These are phyloP conservation scores for Rhagophthalmus giganteus DNA, from an alignment of 2,888 invertebrate species.

Conservation along the genomic window DNA sequence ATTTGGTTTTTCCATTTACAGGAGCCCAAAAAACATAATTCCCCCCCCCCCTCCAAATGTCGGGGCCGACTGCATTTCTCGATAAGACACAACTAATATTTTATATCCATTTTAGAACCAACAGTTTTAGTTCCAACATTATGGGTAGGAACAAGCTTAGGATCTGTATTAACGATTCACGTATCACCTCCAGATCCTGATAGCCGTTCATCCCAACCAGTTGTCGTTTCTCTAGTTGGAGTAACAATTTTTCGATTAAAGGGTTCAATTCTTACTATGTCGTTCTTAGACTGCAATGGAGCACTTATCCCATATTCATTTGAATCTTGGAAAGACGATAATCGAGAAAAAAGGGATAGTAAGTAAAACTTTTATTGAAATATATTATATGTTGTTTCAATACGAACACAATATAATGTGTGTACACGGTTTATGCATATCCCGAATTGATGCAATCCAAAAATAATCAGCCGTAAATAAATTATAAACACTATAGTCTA, in stretches of 20 bases:
- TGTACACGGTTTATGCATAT: too few relatives aligned
- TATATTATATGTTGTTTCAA: neutral
- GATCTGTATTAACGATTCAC: conserved; percentile 92
- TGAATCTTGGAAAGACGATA: conserved; percentile 92
- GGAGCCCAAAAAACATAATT: too few relatives aligned
- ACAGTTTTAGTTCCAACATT: conserved; percentile 82
- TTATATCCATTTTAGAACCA: too few relatives aligned
- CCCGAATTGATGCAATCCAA: too few relatives aligned
- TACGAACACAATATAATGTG: too few relatives aligned
- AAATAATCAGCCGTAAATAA: too few relatives aligned
- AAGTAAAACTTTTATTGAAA: conserved; percentile 9
- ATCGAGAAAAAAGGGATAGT: conserved; percentile 59
- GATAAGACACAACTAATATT: too few relatives aligned
- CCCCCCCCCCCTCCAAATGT: too few relatives aligned
- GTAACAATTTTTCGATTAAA: conserved; percentile 96
- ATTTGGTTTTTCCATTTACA: too few relatives aligned
- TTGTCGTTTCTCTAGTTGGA: conserved; percentile 89
- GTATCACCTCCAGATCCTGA: conserved; percentile 82
- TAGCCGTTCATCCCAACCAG: conserved; percentile 80
- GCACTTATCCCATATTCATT: conserved; percentile 86
- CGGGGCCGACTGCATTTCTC: too few relatives aligned
- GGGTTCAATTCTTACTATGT: conserved; percentile 91
- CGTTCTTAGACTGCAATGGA: conserved; percentile 95
- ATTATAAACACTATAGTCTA: too few relatives aligned
- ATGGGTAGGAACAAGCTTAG: conserved; percentile 97